phyloP scores from a whole-genome alignment of 2,888 invertebrate species.

The Steinernema scapterisci region DNA sequence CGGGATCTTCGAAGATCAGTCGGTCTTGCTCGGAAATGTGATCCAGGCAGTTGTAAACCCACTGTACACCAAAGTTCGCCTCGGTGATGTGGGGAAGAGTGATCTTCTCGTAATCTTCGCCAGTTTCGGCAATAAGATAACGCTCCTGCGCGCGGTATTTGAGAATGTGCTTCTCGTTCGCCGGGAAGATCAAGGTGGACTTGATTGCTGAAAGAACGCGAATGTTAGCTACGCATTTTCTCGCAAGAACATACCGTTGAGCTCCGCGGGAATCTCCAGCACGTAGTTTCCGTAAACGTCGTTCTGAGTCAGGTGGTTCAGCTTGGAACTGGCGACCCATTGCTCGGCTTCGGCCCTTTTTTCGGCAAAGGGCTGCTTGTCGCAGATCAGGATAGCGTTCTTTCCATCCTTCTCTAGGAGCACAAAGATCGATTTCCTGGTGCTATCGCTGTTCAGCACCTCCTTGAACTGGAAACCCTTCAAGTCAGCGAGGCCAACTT shows the following conservation, averaged over 20 bases:
- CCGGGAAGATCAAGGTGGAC: slow-evolving; percentile 87
- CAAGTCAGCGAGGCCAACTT: slow-evolving; percentile 21
- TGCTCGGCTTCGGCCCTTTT: slow-evolving; percentile 35
- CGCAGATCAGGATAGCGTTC: slow-evolving; percentile 57
- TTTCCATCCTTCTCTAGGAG: slow-evolving; percentile 48
- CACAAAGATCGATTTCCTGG: slow-evolving; percentile 57
- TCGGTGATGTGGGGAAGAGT: slow-evolving; percentile 79
- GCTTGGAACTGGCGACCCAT: slow-evolving; percentile 40
- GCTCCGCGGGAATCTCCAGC: slow-evolving; percentile 39
- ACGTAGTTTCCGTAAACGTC: slow-evolving; percentile 62
- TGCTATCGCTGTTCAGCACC: slow-evolving; percentile 54
- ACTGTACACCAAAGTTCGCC: slow-evolving; percentile 72
- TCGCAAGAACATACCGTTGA: no score
- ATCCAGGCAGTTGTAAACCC: slow-evolving; percentile 94
- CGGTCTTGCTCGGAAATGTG: slow-evolving; percentile 87
- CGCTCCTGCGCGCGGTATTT: slow-evolving; percentile 81
- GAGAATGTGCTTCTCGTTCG: slow-evolving; percentile 85
- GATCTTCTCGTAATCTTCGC: slow-evolving; percentile 79
- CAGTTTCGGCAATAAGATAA: slow-evolving; percentile 83
- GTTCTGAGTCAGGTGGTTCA: slow-evolving; percentile 53
- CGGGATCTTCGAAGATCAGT: slow-evolving; percentile 81
- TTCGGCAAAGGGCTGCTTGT: slow-evolving; percentile 61
- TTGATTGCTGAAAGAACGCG: slow-evolving; percentile 79
- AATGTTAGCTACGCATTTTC: no score
- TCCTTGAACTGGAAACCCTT: slow-evolving; percentile 49